Base-by-base conservation (phyloP, 1,140 invertebrate genomes). In the Drosophila tani region DNA sequence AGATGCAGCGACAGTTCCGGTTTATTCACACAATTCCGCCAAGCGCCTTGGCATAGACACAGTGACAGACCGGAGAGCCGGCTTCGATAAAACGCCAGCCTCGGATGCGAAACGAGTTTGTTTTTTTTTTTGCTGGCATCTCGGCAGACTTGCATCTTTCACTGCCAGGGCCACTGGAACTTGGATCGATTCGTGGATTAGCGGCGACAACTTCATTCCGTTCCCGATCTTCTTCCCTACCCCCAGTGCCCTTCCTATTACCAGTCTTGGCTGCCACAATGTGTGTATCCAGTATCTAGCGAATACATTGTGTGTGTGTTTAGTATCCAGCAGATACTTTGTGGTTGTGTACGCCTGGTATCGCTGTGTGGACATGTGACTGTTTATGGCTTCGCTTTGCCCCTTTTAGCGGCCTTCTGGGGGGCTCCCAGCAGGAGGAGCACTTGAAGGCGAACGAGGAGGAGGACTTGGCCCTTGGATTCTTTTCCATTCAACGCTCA, bases 141-240 rank as follows among this genome's bases (percentile, higher is more conserved):
- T 68, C 58, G 63, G 56, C 49, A 51, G 56, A 69, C 55, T 60
- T 46, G 46, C 59, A 68, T 88, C 71, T 84, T 64, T 70, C 81
- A 88, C 75, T 90, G 84, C 76, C 84, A 87, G 77, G 81, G 83
- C 81, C 83, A 70, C 35, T 60, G 62, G 58, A 49, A 40, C 46
- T 51, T 40, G 46, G 63, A 81, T 85, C 78, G 67, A 85, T 78
- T 67, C 40, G 77, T 70, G 58, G 75, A 79, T 71, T 71, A 71
- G 75, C 59, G 57, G 79, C 75, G 85, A 88, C 85, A 84, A 87
- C 83, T 87, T 87, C 47, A 87, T 87, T 85, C 46, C 46, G 83
- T 88, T 85, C 46, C 51, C 76, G 45, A 43, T 55, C 53, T 40
- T 45, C 40, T 35, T 59, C 29, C 35, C 70, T 29, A 47, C 43